Evolutionary conservation across 2,113 vertebrate genomes (phyloP).

Genomic region (Entelurus aequoreus): DNA sequence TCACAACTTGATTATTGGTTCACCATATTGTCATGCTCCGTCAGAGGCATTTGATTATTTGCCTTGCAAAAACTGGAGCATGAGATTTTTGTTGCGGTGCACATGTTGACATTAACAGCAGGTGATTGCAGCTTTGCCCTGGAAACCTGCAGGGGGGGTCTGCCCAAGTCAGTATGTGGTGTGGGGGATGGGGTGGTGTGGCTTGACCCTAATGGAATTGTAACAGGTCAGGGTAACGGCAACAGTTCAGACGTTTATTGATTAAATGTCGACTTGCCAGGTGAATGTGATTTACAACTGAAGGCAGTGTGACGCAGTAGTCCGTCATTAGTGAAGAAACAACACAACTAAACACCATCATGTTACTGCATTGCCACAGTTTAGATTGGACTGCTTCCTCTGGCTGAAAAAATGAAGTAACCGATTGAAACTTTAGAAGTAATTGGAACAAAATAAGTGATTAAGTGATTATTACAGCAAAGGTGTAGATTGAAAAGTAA

Average conservation of each 20-base stretch:
- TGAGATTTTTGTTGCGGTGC: constrained; percentile 32
- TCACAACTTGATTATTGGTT: constrained; percentile 6
- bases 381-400: too few species aligned
- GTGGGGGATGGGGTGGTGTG: too few species aligned
- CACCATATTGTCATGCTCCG: constrained; percentile 6
- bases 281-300: constrained; percentile 73
- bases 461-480: too few species aligned
- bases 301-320: constrained; percentile 49
- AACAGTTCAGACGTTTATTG: constrained; percentile 75
- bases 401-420: too few species aligned
- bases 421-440: too few species aligned
- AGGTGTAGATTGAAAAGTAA: too few species aligned
- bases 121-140: constrained; percentile 48
- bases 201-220: constrained; percentile 62
- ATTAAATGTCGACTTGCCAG: constrained; percentile 72
- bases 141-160: constrained; percentile 54
- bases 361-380: background rate
- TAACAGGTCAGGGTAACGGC: constrained; percentile 63
- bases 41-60: constrained; percentile 43
- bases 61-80: constrained; percentile 45
- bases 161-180: constrained; percentile 28
- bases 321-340: constrained; percentile 57
- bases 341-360: constrained; percentile 23
- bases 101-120: constrained; percentile 40
- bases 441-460: too few species aligned